Percentiles rank a stretch among this genome's conserved stretches.
phyloP scores from a whole-genome alignment of 2,113 vertebrate species.

The Ictalurus furcatus region DNA sequence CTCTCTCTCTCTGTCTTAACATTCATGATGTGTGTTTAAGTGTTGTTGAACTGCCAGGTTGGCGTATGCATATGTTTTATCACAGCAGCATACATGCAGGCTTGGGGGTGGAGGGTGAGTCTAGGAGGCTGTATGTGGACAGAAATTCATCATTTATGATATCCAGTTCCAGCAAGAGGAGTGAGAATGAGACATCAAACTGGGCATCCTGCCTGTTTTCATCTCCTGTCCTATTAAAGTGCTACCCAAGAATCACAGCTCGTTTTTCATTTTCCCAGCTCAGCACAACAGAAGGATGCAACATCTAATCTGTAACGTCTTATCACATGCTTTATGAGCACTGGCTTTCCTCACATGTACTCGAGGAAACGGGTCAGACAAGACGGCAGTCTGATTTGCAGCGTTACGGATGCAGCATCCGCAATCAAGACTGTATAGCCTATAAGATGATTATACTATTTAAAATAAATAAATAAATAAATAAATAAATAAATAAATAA shows the following conservation, averaged over 20 bases:
- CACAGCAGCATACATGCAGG: background rate
- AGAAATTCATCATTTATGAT: background rate
- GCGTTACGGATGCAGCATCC: background rate
- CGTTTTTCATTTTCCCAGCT: conserved; percentile 20
- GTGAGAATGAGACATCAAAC: conserved; percentile 21
- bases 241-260: conserved; percentile 17
- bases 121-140: background rate
- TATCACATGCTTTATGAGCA: background rate
- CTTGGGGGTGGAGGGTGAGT: no score
- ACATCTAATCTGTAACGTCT: background rate
- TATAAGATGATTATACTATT: background rate
- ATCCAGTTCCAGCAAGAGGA: conserved; percentile 16
- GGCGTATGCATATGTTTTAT: background rate
- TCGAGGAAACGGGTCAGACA: conserved; percentile 38
- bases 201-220: conserved; percentile 19
- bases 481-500: background rate
- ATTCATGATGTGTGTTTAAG: background rate
- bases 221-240: conserved; percentile 7
- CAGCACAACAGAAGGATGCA: conserved; percentile 12
- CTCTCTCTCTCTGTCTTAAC: no score
- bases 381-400: conserved; percentile 14
- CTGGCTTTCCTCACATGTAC: conserved; percentile 15
- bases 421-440: background rate
- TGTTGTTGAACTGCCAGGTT: background rate
- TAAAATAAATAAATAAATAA: background rate